Base-by-base conservation (phyloP, 2,888 invertebrate genomes). In the Cetonia aurata region DNA sequence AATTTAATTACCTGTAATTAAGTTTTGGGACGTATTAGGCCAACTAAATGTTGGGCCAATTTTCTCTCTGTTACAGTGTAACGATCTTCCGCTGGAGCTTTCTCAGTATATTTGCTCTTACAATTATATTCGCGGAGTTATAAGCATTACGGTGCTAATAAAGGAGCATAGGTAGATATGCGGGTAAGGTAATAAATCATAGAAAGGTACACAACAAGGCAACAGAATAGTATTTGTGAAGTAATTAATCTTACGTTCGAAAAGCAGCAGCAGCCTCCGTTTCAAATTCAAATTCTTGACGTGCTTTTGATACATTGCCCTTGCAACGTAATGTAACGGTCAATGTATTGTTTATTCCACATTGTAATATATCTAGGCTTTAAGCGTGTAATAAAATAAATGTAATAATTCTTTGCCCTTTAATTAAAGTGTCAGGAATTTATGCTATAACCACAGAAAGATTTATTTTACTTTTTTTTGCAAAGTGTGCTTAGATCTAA, bases 341-440 rank as follows among this genome's bases (percentile, higher is more conserved):
- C 37, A 37, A 37, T 6, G 37, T 37, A 37, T 37, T 37, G 37
- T 37, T 37, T 37, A 37, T 37, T 37, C 6, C 37, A 37, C 37
- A 37, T 4, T 37, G 37, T 37, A 37, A 3, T 37, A 37, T 37
- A 6, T 37, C 8, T 37, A 37, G 37, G 6, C 37, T 52, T 9
- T 52, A 19, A 52, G 50, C 19, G 17, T 50, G 17, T 17, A 25
- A 56, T 56, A 56, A 56, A 13, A 37, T 13, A 37, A 56, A 33
- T n/a, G 59, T 59, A 59, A 60, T 48, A 60, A 46, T n/a, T 60
- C 31, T 25, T 13, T 15, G 31, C 3, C 13, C 46, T 60, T 46
- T 60, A 60, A 60, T 60, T 60, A 60, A 60, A 60, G 31, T 46
- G 60, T 60, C 60, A 60, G 46, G 48, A 33, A n/a, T 13, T 31